phyloP scores from a whole-genome alignment of 2,797 vertebrate genomes.

The Amblyraja radiata region DNA sequence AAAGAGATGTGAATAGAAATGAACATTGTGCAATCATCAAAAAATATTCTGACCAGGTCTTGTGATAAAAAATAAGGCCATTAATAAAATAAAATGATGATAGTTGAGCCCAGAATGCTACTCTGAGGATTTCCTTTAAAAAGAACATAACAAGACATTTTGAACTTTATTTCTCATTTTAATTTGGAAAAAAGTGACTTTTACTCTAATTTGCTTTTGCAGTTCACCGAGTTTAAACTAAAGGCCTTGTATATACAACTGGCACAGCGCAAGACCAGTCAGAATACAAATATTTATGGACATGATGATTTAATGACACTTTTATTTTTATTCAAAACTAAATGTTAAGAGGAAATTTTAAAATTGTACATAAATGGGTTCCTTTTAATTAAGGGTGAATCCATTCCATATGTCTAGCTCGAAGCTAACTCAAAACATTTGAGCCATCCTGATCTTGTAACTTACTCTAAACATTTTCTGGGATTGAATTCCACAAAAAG shows the following conservation, averaged over 20 bases:
- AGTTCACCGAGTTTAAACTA: background rate
- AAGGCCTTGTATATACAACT: background rate
- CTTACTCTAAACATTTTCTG: background rate
- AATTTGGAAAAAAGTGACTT: background rate
- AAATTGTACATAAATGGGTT: background rate
- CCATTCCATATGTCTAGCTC: constrained; percentile 34
- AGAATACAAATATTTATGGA: background rate
- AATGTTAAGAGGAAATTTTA: background rate
- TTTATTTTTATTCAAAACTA: background rate
- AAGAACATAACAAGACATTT: background rate
- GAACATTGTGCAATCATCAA: too few relatives aligned
- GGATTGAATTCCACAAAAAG: background rate
- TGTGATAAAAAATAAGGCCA: too few relatives aligned
- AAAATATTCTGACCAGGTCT: too few relatives aligned
- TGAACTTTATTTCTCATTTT: background rate
- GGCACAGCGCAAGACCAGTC: background rate
- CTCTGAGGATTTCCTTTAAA: background rate
- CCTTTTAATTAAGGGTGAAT: background rate
- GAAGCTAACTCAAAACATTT: constrained; percentile 47
- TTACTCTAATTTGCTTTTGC: background rate
- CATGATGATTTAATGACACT: background rate
- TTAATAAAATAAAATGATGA: too few relatives aligned
- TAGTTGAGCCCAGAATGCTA: too few relatives aligned
- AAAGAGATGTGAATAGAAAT: too few relatives aligned
- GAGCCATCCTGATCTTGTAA: constrained; percentile 32